A percentile compares a stretch with the other conserved stretches of the same genome.
phyloP scores from a whole-genome alignment of 2,797 vertebrate species.

The Mus minutoides region DNA sequence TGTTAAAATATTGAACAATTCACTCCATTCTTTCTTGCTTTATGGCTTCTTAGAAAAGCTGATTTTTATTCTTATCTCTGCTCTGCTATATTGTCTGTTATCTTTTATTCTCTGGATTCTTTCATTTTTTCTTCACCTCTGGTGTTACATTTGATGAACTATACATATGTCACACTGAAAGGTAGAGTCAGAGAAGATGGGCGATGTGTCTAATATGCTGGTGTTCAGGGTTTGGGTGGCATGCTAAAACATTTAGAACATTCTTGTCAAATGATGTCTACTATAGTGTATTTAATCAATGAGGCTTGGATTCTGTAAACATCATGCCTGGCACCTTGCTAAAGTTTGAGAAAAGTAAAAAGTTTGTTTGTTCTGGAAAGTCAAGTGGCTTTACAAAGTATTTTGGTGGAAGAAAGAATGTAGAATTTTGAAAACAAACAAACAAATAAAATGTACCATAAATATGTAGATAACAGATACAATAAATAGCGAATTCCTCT shows the following conservation, averaged over 20 bases:
- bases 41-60: background rate
- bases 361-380: background rate
- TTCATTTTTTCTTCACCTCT: background rate
- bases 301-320: background rate
- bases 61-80: constrained; percentile 20
- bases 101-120: background rate
- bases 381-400: background rate
- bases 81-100: background rate
- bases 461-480: too few relatives aligned
- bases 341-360: background rate
- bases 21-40: background rate
- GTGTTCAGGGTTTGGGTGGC: too few relatives aligned
- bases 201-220: background rate
- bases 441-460: background rate
- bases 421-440: background rate
- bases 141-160: background rate
- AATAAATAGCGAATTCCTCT: background rate
- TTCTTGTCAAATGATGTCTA: background rate
- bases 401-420: background rate
- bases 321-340: background rate
- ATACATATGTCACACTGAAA: background rate
- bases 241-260: background rate
- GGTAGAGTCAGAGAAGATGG: too few relatives aligned
- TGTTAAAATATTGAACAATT: background rate
- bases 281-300: background rate